Evolutionary conservation across 2,797 vertebrate species (phyloP).

Genomic region (Rhinatrema bivittatum): DNA sequence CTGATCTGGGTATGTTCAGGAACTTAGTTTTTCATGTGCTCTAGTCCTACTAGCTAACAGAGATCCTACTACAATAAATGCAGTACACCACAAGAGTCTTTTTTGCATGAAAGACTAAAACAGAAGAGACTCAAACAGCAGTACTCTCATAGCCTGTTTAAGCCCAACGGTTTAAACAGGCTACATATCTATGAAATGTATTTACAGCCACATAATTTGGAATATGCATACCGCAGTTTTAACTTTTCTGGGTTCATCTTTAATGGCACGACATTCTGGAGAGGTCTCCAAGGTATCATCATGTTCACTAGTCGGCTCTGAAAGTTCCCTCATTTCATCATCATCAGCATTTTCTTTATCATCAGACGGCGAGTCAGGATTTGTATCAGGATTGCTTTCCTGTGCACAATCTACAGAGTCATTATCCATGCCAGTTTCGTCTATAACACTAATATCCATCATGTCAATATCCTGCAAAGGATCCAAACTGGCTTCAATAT

Average conservation of each 20-base stretch:
- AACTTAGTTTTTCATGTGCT: no score
- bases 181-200: no score
- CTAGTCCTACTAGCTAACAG: no score
- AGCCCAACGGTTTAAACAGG: no score
- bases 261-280: slow-evolving; percentile 21
- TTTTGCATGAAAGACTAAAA: no score
- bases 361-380: slow-evolving; percentile 50
- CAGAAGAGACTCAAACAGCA: no score
- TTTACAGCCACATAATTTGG: not conserved
- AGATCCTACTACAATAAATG: no score
- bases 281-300: slow-evolving; percentile 38
- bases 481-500: slow-evolving; percentile 65
- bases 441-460: slow-evolving; percentile 78
- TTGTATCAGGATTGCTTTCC: slow-evolving; percentile 56
- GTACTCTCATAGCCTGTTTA: no score
- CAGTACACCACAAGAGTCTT: no score
- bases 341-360: slow-evolving; percentile 53
- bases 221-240: slow-evolving; percentile 25
- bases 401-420: slow-evolving; percentile 57
- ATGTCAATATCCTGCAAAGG: slow-evolving; percentile 80
- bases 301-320: slow-evolving; percentile 39
- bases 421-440: slow-evolving; percentile 75
- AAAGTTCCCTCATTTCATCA: slow-evolving; percentile 31
- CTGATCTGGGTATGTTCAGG: no score
- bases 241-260: slow-evolving; percentile 41